A percentile compares a stretch with the other conserved stretches of the same genome.
Conservation (phyloP, 1,140 invertebrate genomes). For the Drosophila mauritiana region DNA sequence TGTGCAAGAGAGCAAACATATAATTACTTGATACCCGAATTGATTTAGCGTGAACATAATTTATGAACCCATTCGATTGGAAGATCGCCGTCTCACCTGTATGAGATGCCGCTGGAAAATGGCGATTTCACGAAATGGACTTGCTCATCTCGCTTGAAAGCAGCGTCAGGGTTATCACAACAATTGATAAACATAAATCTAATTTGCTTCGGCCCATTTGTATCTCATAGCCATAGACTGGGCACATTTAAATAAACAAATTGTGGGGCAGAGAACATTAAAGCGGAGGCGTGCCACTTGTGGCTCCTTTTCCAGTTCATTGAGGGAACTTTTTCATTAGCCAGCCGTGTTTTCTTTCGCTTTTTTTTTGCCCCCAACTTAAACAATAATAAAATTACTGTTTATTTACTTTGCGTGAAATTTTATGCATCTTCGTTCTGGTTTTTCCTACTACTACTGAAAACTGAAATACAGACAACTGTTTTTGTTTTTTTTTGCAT, state of each 20-base stretch:
- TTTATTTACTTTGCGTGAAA: slow-evolving; percentile 67
- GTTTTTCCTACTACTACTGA: slow-evolving; percentile 2
- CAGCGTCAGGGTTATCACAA: slow-evolving; percentile 55
- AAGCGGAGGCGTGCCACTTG: slow-evolving; percentile 56
- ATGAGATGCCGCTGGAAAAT: neutral
- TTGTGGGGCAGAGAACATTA: slow-evolving; percentile 24
- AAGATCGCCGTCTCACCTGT: neutral
- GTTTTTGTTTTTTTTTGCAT: slow-evolving; percentile 22
- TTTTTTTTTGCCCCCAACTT: slow-evolving; percentile 46
- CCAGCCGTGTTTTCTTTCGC: slow-evolving; percentile 36
- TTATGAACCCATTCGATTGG: slow-evolving; percentile 25
- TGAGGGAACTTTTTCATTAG: slow-evolving; percentile 45
- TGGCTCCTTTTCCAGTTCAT: slow-evolving; percentile 51
- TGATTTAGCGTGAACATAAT: slow-evolving; percentile 52
- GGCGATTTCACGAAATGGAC: neutral
- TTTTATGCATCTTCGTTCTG: slow-evolving; percentile 58
- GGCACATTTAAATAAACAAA: slow-evolving; percentile 59
- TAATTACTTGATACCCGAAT: slow-evolving; percentile 51
- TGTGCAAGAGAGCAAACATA: slow-evolving; percentile 34
- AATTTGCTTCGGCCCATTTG: slow-evolving; percentile 51
- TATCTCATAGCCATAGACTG: slow-evolving; percentile 52
- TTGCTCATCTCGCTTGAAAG: slow-evolving; percentile 10
- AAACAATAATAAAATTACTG: slow-evolving; percentile 67
- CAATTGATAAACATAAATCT: slow-evolving; percentile 52
- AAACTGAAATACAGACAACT: neutral